Evolutionary conservation across 2,888 invertebrate genomes (phyloP), one percentile per base, ranked within the genome.

Genomic region (Tetragonula carbonaria): DNA sequence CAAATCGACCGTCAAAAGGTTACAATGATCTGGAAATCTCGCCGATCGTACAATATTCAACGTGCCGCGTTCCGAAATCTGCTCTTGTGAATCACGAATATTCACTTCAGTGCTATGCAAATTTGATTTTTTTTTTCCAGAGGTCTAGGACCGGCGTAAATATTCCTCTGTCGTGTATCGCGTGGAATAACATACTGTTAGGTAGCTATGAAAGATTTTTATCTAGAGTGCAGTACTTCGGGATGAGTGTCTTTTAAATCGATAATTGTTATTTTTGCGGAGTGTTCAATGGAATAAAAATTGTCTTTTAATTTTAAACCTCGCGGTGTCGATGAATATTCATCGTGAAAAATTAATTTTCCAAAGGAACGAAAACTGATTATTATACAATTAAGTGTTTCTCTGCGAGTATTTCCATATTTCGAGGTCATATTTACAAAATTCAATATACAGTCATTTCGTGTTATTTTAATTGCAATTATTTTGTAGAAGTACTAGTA

Each of bases 1-100:
- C 23, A 70, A 77, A 77, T 70, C 63, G 51, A 71, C 62, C 71
- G 45, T 63, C 68, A 38, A 62, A 77, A 62, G 76, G 65, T 62
- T 71, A 23, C 65, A 65, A 45, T 57, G 63, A 65, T 62, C 62
- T 28, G 62, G n/a, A 63, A 63, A 63, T 53, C 68, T 57, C 70
- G 6, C 23, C 13, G 38, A 53, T 63, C 18, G 11, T 70, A 18
- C n/a, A 45, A 53, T 74, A 74, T 74, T 74, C 63, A 53, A 21
- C 11, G 3, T n/a, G 21, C 55, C 23, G 45, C 65, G n/a, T 75
- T 21, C 21, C 23, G 28, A 57, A 38, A 75, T 66, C 57, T 16
- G 57, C 75, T 57, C 50, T 28, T 21, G 38, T 2, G 28, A 74
- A 53, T n/a, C 21, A 18, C 45, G 45, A n/a, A 59, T 38, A 23